Percentiles rank a stretch among this genome's conserved stretches.
Evolutionary conservation across 2,113 vertebrate species (phyloP).

Genomic region (Synodontis membranacea): DNA sequence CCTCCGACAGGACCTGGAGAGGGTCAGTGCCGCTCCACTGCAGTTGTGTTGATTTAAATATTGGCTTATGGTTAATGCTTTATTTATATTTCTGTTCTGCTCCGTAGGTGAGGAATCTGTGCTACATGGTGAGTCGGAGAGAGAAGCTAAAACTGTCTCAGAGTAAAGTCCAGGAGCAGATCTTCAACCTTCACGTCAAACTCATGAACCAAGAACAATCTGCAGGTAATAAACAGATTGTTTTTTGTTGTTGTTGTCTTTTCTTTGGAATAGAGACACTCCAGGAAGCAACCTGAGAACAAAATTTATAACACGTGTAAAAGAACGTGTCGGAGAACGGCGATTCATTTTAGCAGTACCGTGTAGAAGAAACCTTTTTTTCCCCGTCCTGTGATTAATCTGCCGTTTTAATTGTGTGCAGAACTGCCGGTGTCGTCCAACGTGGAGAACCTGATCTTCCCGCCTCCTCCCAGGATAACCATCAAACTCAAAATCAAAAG

Average conservation of each 20-base stretch:
- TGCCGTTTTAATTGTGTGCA: constrained; percentile 47
- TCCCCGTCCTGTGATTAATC: too few relatives aligned
- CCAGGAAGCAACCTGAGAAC: neutral
- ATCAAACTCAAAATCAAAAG: constrained; percentile 93
- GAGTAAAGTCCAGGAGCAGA: constrained; percentile 92
- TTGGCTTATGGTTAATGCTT: too few relatives aligned
- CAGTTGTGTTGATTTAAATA: neutral
- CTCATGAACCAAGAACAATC: constrained; percentile 86
- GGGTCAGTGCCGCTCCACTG: constrained; percentile 76
- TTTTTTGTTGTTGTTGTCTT: too few relatives aligned
- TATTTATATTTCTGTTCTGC: neutral
- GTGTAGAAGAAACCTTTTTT: too few relatives aligned
- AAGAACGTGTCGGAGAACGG: too few relatives aligned
- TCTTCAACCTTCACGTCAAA: constrained; percentile 91
- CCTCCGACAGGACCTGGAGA: constrained; percentile 93
- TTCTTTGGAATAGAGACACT: neutral
- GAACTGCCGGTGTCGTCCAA: constrained; percentile 82
- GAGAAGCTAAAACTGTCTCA: constrained; percentile 95
- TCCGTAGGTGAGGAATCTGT: constrained; percentile 91
- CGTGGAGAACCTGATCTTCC: constrained; percentile 84
- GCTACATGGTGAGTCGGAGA: constrained; percentile 98
- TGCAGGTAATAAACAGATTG: constrained; percentile 68
- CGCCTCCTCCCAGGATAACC: constrained; percentile 90
- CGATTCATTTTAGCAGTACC: too few relatives aligned
- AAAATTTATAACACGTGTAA: neutral